Evolutionary conservation across 2,888 invertebrate genomes (phyloP).

Genomic region (Noctua janthina): DNA sequence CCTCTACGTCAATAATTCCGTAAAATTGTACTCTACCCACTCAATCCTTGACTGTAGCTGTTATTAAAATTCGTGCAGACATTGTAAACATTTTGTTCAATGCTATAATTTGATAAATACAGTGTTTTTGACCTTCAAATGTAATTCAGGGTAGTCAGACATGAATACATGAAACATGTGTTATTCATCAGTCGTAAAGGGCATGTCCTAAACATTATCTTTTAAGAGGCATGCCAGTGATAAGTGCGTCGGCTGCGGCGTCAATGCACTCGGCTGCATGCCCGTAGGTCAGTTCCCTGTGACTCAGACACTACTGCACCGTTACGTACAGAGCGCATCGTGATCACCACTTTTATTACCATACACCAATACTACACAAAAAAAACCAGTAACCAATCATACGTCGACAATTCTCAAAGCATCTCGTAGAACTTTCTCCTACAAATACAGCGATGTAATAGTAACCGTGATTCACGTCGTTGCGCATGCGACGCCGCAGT

Average conservation of each 20-base stretch:
- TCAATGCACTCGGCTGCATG: constrained; percentile 89
- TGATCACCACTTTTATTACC: constrained; percentile 78
- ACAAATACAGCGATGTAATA: constrained; percentile 68
- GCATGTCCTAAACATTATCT: constrained; percentile 88
- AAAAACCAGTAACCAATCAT: constrained; percentile 48
- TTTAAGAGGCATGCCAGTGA: constrained; percentile 87
- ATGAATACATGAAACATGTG: constrained; percentile 85
- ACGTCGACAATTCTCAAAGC: constrained; percentile 25
- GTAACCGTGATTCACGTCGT: constrained; percentile 26
- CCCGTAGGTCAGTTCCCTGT: constrained; percentile 90
- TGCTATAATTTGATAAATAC: constrained; percentile 63
- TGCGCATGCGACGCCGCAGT: constrained; percentile 52
- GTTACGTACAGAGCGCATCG: constrained; percentile 86
- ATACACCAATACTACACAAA: constrained; percentile 19
- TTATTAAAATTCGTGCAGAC: constrained; percentile 61
- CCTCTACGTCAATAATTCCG: constrained; percentile 3
- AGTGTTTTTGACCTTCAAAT: constrained; percentile 80
- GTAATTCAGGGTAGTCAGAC: constrained; percentile 79
- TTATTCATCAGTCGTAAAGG: constrained; percentile 85
- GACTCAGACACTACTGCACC: constrained; percentile 88
- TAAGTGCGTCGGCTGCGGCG: constrained; percentile 86
- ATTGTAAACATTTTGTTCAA: constrained; percentile 61
- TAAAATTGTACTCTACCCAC: constrained; percentile 18
- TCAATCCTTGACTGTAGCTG: constrained; percentile 41
- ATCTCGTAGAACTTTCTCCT: not conserved